Base-by-base conservation (phyloP, 2,888 invertebrate genomes). In the Platycheirus rosarum region DNA sequence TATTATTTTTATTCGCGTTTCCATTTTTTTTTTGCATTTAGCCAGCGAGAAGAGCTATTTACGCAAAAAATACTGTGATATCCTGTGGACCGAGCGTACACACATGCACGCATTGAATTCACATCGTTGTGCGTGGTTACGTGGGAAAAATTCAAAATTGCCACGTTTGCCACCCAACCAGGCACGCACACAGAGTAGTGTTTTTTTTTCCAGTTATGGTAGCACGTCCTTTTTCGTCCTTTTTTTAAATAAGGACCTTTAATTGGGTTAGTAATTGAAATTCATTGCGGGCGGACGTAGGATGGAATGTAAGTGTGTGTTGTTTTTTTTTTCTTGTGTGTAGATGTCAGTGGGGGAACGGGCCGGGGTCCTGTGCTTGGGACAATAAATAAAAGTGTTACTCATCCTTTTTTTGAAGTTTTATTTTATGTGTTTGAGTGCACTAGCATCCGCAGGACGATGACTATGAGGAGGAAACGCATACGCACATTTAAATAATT, bases 201-300 rank as follows among this genome's bases (percentile, higher is more conserved):
- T 70, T 65, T 76, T 65, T 75, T 60, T 65, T 63, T 51, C 55
- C 35, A n/a, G 53, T 55, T 35, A 14, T 55, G 46, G 23, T 46
- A 46, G 53, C 44, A 35, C 46, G 53, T 60, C 60, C 60, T 63
- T 63, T 63, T 63, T 63, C 63, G 14, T 49, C 40, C 32, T 77
- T 60, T 49, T 66, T 82, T 65, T 65, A 26, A 68, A 73, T 82
- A 77, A 82, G 82, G 82, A 77, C 77, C 82, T 88, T 88, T 88
- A 88, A 88, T 88, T 88, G 88, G 88, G 88, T 88, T 88, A 88
- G 88, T 88, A 88, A 88, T 88, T 88, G 88, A 88, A 88, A 88
- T 88, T 88, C 88, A 88, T 88, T 77, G 82, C 82, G 77, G 82
- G 77, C 73, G 82, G 71, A 76, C 82, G 82, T 77, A 82, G 77